Base-by-base conservation (phyloP, 1,140 invertebrate species). In the Polypedilum pembai region DNA sequence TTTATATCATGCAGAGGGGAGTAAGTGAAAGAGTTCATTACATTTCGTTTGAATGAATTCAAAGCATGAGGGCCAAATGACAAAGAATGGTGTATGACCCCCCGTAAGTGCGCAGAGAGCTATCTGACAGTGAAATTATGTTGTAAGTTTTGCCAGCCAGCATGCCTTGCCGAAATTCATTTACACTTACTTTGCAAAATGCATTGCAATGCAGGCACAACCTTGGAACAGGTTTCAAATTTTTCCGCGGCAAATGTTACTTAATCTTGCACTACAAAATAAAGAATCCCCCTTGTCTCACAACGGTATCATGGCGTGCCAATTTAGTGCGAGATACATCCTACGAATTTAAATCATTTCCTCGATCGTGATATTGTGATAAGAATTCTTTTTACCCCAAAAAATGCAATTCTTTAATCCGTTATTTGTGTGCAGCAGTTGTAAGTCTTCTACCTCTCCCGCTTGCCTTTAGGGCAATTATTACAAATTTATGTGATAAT, bases 401-500 rank as follows among this genome's bases (percentile, higher is more conserved):
- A 45, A 45, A 56, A 56, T 56, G 12, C 45, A 56, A 56, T 56
- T 56, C 45, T 56, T 56, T n/a, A 56, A 56, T 56, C 45, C 45
- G 45, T 56, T 56, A 56, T n/a, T 56, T 56, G 12, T 56, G n/a
- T 56, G n/a, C 5, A 15, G 45, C 45, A n/a, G n/a, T 56, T 56
- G 45, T 56, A 56, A 56, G 10, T 56, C 10, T 56, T 56, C 41
- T 12, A 2, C 8, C 8, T 56, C 41, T 12, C 41, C 8, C 8
- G 41, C 41, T 45, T 15, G 15, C 15, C 15, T 15, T 12, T 3
- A 15, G 15, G 15, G n/a, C 45, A 56, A n/a, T 56, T 12, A 56
- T n/a, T 56, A 56, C 41, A 45, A n/a, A 56, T 56, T 56, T 56
- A 56, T 56, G 45, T 56, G 45, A 56, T 56, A n/a, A 56, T 56